Evolutionary conservation across 2,797 vertebrate genomes (phyloP).

Genomic region (Syncerus caffer): DNA sequence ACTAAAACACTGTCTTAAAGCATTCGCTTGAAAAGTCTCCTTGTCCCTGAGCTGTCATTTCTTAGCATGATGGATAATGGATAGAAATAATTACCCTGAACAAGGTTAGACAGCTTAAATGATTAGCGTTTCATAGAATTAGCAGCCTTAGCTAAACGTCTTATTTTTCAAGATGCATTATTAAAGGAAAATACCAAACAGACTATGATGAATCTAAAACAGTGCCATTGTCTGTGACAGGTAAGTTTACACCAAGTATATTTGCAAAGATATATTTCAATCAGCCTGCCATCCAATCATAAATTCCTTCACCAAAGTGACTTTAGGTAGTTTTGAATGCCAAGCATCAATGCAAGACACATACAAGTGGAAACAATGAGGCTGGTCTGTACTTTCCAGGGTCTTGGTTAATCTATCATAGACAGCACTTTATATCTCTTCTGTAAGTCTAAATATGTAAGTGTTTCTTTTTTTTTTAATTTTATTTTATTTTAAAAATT

Average conservation of each 20-base stretch:
- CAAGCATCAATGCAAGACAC: constrained; percentile 74
- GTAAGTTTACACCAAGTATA: constrained; percentile 79
- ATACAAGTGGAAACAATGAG: constrained; percentile 78
- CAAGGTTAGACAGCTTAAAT: constrained; percentile 84
- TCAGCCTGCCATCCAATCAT: constrained; percentile 77
- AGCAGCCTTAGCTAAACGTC: constrained; percentile 81
- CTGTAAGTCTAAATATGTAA: background rate
- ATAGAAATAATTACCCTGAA: constrained; percentile 86
- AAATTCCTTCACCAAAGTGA: constrained; percentile 80
- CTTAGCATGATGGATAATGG: constrained; percentile 85
- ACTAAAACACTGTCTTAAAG: constrained; percentile 85
- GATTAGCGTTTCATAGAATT: constrained; percentile 84
- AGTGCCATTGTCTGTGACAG: constrained; percentile 74
- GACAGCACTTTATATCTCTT: background rate
- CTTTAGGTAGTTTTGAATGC: constrained; percentile 83
- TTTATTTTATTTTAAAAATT: too few species aligned
- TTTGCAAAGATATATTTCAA: constrained; percentile 85
- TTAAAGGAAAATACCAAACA: constrained; percentile 61
- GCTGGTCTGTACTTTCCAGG: constrained; percentile 78
- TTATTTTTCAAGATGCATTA: constrained; percentile 81
- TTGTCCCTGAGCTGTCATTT: constrained; percentile 85
- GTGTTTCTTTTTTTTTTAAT: background rate
- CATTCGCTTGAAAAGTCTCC: constrained; percentile 85
- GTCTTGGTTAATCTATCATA: background rate
- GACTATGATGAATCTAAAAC: constrained; percentile 44